Evolutionary conservation across 64 coral and sea anemone genomes (phyloP).

Genomic region (Platygyra sinensis): DNA sequence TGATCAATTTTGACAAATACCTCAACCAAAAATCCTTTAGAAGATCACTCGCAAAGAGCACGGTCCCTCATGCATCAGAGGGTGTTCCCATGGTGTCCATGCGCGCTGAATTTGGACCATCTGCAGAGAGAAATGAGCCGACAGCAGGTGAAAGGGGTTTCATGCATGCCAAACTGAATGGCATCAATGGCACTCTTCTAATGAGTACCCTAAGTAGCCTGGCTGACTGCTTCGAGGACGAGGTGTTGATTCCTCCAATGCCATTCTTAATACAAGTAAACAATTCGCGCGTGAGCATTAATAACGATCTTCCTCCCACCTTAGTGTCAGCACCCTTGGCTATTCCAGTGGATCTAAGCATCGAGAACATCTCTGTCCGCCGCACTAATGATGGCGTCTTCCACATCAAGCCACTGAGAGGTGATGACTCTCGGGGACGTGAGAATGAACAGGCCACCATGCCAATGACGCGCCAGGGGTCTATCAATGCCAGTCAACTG

Average conservation of each 20-base stretch:
- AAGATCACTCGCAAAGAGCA: conserved; percentile 16
- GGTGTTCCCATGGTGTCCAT: conserved; percentile 49
- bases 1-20: conserved; percentile 79
- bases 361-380: conserved; percentile 72
- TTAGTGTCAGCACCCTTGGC: conserved; percentile 75
- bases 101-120: conserved; percentile 75
- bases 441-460: conserved; percentile 2
- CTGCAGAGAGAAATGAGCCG: conserved; percentile 51
- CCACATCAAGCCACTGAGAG: conserved; percentile 37
- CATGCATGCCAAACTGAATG: conserved; percentile 63
- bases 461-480: conserved; percentile 47
- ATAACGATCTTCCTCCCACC: conserved; percentile 64
- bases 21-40: conserved; percentile 82
- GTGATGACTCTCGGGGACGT: neutral
- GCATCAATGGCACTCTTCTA: conserved; percentile 53
- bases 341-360: conserved; percentile 78
- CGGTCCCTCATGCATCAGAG: conserved; percentile 20
- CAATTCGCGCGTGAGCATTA: conserved; percentile 55
- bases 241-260: conserved; percentile 71
- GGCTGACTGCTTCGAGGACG: conserved; percentile 89
- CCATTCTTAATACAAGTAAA: conserved; percentile 74
- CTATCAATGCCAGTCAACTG: conserved; percentile 60
- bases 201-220: conserved; percentile 86
- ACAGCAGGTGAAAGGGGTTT: conserved; percentile 85
- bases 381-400: conserved; percentile 69